Evolutionary conservation across 92 coral and sea anemone genomes (phyloP).

Genomic region (Ricordea florida): DNA sequence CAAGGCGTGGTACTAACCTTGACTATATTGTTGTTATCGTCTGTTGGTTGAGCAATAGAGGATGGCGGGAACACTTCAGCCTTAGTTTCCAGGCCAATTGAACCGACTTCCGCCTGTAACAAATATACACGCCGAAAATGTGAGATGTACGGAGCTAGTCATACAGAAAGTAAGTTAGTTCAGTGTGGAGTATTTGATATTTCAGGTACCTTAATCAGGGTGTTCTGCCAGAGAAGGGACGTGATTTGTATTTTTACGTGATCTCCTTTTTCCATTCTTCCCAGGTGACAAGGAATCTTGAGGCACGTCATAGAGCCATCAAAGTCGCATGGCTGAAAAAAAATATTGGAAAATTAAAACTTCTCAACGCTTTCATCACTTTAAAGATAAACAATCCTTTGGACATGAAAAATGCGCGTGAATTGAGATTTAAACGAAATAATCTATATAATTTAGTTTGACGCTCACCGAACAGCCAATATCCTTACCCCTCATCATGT

Average conservation of each 20-base stretch:
- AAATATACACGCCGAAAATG: background rate
- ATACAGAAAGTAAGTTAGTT: background rate
- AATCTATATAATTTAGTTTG: no score
- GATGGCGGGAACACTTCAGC: constrained; percentile 57
- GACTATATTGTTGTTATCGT: constrained; percentile 30
- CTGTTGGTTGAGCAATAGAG: constrained; percentile 46
- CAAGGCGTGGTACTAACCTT: background rate
- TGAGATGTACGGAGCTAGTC: no score
- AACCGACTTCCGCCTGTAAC: constrained; percentile 54
- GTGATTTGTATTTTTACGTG: constrained; percentile 66
- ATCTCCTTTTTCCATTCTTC: constrained; percentile 56
- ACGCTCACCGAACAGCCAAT: no score
- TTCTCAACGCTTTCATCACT: background rate
- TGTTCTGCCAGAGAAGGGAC: constrained; percentile 84
- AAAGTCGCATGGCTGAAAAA: constrained; percentile 38
- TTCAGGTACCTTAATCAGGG: constrained; percentile 72
- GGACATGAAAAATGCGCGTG: background rate
- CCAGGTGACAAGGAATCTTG: constrained; percentile 65
- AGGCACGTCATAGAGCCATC: constrained; percentile 47
- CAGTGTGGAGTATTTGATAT: background rate
- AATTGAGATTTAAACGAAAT: background rate
- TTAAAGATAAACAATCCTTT: background rate
- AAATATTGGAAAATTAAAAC: background rate
- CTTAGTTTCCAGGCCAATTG: constrained; percentile 51
- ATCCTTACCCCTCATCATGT: no score